These are phyloP conservation scores for Aphidius ervi DNA, from an alignment of 1,140 invertebrate species.

Conservation along the genomic window DNA sequence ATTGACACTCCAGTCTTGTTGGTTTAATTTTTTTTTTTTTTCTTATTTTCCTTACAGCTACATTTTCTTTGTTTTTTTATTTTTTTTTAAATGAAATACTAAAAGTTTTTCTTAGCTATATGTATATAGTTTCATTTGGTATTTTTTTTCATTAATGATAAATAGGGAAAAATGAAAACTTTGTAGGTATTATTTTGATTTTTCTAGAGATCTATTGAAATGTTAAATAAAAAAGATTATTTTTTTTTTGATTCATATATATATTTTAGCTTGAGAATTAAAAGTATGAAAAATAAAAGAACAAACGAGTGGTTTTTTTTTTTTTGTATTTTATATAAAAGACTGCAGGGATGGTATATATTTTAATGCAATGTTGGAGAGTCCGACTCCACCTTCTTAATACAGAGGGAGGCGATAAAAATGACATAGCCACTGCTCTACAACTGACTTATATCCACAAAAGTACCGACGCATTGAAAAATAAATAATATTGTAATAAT, in stretches of 20 bases:
- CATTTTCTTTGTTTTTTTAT: too few relatives aligned
- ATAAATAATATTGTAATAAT: too few relatives aligned
- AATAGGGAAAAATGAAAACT: too few relatives aligned
- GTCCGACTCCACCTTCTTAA: constrained; percentile 49
- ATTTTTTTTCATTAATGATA: too few relatives aligned
- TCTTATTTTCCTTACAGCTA: too few relatives aligned
- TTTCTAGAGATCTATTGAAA: too few relatives aligned
- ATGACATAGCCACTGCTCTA: constrained; percentile 52
- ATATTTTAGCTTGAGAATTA: background rate
- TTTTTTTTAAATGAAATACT: too few relatives aligned
- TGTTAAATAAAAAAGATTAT: too few relatives aligned
- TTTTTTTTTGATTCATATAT: background rate
- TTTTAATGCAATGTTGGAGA: background rate
- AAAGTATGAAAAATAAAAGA: background rate
- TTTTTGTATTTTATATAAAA: constrained; percentile 1
- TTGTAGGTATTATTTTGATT: too few relatives aligned
- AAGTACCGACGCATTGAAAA: too few relatives aligned
- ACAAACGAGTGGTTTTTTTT: background rate
- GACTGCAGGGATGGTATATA: background rate
- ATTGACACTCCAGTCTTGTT: constrained; percentile 7
- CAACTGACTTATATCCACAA: constrained; percentile 49
- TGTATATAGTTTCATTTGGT: too few relatives aligned
- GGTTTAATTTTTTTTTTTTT: constrained; percentile 4
- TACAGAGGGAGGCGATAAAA: constrained; percentile 53
- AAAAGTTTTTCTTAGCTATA: too few relatives aligned